phyloP scores from a whole-genome alignment of 2,113 vertebrate species.

The Cyanoderma ruficeps region DNA sequence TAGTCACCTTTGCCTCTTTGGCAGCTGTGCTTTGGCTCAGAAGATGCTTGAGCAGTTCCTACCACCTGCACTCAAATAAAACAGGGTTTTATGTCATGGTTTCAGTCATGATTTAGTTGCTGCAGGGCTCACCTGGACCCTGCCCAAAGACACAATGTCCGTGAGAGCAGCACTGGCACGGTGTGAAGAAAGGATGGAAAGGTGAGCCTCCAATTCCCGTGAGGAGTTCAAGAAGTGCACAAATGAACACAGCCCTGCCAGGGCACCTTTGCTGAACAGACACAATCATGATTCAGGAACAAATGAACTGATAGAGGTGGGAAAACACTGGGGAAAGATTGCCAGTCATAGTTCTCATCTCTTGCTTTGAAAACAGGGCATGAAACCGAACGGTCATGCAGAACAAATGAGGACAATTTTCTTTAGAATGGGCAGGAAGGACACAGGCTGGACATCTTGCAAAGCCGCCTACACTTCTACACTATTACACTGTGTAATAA shows the following conservation, averaged over 20 bases:
- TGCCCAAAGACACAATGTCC: fast-evolving
- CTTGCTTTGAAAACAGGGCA: background rate
- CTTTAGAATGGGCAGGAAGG: background rate
- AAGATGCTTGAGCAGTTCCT: background rate
- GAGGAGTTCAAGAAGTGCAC: background rate
- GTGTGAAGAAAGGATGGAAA: background rate
- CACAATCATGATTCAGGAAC: background rate
- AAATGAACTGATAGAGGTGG: background rate
- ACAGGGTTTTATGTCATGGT: background rate
- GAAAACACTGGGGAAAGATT: background rate
- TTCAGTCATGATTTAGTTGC: background rate
- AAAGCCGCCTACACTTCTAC: background rate
- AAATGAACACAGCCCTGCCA: background rate
- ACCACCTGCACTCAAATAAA: background rate
- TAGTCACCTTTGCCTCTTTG: background rate
- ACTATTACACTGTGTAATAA: background rate
- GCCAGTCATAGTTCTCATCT: background rate
- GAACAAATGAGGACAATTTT: background rate
- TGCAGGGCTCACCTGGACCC: background rate
- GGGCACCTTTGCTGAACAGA: background rate
- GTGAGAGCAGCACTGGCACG: fast-evolving
- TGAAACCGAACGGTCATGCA: background rate
- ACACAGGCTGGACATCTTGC: background rate
- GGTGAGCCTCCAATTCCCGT: background rate
- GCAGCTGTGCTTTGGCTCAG: background rate